Evolutionary conservation across 92 coral and sea anemone genomes (phyloP).

Genomic region (Actinernus sp.): DNA sequence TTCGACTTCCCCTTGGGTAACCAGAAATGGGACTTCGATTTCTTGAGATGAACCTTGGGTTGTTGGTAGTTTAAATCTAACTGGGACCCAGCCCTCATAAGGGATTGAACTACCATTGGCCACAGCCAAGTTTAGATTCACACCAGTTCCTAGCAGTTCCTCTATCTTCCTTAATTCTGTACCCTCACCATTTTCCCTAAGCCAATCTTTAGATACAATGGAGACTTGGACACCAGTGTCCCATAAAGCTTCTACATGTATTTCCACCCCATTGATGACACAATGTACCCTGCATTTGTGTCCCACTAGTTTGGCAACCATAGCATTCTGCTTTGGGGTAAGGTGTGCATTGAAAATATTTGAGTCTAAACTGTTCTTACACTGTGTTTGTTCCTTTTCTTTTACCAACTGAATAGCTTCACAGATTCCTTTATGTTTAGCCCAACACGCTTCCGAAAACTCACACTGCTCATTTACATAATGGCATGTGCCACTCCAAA

Average conservation of each 20-base stretch:
- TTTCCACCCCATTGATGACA: conserved; percentile 24
- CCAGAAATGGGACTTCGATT: conserved; percentile 51
- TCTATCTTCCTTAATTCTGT: conserved; percentile 12
- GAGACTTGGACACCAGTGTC: conserved; percentile 53
- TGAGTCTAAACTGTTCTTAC: conserved; percentile 10
- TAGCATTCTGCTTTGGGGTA: conserved; percentile 26
- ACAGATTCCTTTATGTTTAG: conserved; percentile 53
- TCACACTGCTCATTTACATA: too few relatives aligned
- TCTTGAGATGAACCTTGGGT: conserved; percentile 13
- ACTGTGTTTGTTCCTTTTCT: conserved; percentile 1
- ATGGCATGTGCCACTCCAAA: too few relatives aligned
- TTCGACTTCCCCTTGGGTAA: conserved; percentile 34
- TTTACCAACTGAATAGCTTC: conserved; percentile 50
- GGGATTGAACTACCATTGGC: conserved; percentile 56
- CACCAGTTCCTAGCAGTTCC: conserved; percentile 29
- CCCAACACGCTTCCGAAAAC: conserved; percentile 66
- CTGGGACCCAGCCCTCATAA: conserved; percentile 37
- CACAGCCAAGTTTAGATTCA: conserved; percentile 17
- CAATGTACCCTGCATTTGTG: conserved; percentile 18
- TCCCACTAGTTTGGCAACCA: conserved; percentile 26
- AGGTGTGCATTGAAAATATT: conserved; percentile 24
- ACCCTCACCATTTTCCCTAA: conserved; percentile 10
- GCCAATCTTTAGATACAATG: conserved; percentile 23
- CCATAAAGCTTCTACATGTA: conserved; percentile 25
- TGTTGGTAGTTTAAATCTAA: conserved; percentile 16